Evolutionary conservation across 2,797 vertebrate genomes (phyloP), one percentile per base, ranked within the genome.

Genomic region (Aulostomus chinensis): DNA sequence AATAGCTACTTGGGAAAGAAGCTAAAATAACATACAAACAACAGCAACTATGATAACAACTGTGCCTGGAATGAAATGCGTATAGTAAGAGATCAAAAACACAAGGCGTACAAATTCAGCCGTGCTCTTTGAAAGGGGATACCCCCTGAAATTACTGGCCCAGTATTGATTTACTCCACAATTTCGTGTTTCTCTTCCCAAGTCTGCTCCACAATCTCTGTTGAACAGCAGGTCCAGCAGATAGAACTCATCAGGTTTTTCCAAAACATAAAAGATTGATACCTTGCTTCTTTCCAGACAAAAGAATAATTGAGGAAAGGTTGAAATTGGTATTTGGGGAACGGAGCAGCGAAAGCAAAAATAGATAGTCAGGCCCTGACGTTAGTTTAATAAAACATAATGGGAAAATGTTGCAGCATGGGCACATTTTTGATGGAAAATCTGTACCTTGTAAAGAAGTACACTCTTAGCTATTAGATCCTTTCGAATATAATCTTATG

Each of bases 1-100:
- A 96, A 96, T 95, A 97, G 94, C 94, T 96, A 97, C 94, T 96
- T 95, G 93, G 94, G 91, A 93, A 93, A 93, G 92, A 94, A 93
- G 92, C 94, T 97, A 94, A 96, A 96, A 96, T 97, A 98, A 97
- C 94, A 96, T 94, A 97, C 95, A 98, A 98, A 96, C 95, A 97
- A 96, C 94, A 94, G 94, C 94, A 94, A 94, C 90, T 94, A 94
- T 92, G 94, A 95, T 95, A 95, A 95, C 93, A 98, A 97, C 93
- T 94, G 91, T 81, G 92, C 81, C 91, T 92, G 91, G 89, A 94
- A 93, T 91, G 90, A 92, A 93, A 94, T 90, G 91, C 92, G 89
- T 93, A 94, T 78, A 86, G 80, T 76, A 67, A 88, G 87, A 95
- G 93, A 95, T 96, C 91, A 93, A 94, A 95, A 94, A 67, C 78